phyloP scores from a whole-genome alignment of 2,888 invertebrate species.

The Carabus problematicus region DNA sequence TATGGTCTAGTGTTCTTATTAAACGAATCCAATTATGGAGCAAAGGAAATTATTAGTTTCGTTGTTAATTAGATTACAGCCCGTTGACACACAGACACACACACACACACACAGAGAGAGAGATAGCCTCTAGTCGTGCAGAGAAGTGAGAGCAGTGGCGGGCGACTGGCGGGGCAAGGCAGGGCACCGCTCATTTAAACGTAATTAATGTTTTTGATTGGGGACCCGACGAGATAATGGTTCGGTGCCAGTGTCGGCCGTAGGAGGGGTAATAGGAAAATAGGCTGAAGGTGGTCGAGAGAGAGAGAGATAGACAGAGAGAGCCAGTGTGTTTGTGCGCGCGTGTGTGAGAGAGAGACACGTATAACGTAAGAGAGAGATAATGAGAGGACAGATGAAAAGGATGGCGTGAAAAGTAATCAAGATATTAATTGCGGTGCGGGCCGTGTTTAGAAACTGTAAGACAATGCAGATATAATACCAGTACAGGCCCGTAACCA shows the following conservation, averaged over 20 bases:
- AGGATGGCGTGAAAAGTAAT: conserved; percentile 47
- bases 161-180: conserved; percentile 17
- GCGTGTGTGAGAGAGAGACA: neutral
- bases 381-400: conserved; percentile 34
- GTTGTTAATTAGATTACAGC: conserved; percentile 58
- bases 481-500: neutral
- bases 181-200: conserved; percentile 38
- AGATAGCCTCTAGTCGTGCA: conserved; percentile 2
- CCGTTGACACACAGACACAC: conserved; percentile 32
- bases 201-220: conserved; percentile 42
- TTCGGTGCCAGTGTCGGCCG: conserved; percentile 26
- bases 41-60: conserved; percentile 60
- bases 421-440: conserved; percentile 49
- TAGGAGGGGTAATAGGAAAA: conserved; percentile 40
- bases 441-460: conserved; percentile 44
- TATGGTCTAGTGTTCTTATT: conserved; percentile 37
- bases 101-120: neutral
- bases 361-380: conserved; percentile 4
- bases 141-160: neutral
- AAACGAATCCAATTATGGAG: conserved; percentile 61
- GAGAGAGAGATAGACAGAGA: conserved; percentile 21
- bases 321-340: conserved; percentile 9
- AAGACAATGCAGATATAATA: conserved; percentile 36
- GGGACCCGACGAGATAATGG: conserved; percentile 40
- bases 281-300: conserved; percentile 28